Conservation (phyloP, 2,888 invertebrate genomes). For the Xestia sexstrigata region DNA sequence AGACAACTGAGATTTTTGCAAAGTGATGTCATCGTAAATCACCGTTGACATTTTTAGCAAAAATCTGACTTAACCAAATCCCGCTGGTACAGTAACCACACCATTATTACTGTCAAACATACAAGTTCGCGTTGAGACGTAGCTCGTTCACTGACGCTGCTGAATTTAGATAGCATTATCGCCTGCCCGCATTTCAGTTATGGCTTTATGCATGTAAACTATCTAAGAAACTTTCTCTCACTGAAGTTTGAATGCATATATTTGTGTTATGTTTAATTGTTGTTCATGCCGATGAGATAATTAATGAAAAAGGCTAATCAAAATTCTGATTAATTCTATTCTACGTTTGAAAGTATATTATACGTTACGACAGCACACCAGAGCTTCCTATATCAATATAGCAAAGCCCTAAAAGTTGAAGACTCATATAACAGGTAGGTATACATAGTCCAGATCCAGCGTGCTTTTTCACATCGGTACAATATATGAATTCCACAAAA, state of each 20-base stretch:
- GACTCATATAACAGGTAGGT: not conserved
- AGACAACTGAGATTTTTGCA: not conserved
- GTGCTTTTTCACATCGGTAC: not conserved
- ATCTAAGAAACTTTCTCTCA: slow-evolving; percentile 62
- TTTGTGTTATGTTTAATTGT: slow-evolving; percentile 40
- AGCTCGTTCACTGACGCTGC: slow-evolving; percentile 75
- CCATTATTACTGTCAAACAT: slow-evolving; percentile 83
- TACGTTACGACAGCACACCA: not conserved
- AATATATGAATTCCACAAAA: slow-evolving; percentile 7
- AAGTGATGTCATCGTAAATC: not conserved
- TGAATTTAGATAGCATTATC: slow-evolving; percentile 81
- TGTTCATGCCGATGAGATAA: slow-evolving; percentile 5
- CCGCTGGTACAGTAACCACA: slow-evolving; percentile 60
- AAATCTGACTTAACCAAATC: not conserved
- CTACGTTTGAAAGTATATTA: not conserved
- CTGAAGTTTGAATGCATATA: slow-evolving; percentile 62
- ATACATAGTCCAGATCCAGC: not conserved
- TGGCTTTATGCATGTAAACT: slow-evolving; percentile 73
- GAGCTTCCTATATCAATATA: not conserved
- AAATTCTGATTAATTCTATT: not conserved
- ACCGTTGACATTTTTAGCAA: not conserved
- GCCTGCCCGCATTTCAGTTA: slow-evolving; percentile 72
- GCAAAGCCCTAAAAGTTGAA: not conserved
- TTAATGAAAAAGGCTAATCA: not conserved
- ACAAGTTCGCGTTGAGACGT: slow-evolving; percentile 75